Base-by-base conservation (phyloP, 2,797 vertebrate species). In the Manis crassicaudata region DNA sequence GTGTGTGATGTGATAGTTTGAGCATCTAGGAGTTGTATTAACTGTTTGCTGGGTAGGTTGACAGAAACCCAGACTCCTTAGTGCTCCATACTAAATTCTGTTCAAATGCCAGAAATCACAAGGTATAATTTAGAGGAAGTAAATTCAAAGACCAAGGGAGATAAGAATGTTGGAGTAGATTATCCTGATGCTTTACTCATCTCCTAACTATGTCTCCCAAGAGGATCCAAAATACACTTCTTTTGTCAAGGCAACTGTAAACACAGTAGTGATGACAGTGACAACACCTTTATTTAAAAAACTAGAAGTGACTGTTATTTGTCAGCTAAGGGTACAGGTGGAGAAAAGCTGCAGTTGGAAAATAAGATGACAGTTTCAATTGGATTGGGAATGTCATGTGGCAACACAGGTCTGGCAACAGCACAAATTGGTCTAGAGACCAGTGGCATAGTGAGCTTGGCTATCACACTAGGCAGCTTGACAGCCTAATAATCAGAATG, bases 11-110 rank as follows among this genome's bases (percentile, higher is more conserved):
- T 23, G 52, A 32, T 60, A 43, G n/a, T 46, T 67, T 80, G n/a
- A 89, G 50, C 70, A 92, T 91, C 65, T 50, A 89, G 25, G 83
- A 83, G 40, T 80, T 79, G 27, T 63, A 97, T 92, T 81, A 70
- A 72, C 62, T 65, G 17, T 94, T 86, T 92, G 27, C 68, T 92
- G 43, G 25, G 60, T 76, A 72, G n/a, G 56, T 25, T 93, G 84
- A 96, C 80, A 94, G 90, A 96, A 96, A 93, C 56, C 84, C 92
- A 40, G 84, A 87, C 68, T 96, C 86, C 86, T 72, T 80, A 56
- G 46, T 84, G 10, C 32, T 40, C 60, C n/a, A 63, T 62, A 83
- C 32, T 85, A 94, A 94, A 88, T 52, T 58, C 20, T 92, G 50
- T 54, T 83, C 84, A 92, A 90, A 72, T 92, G 72, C 37, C 72